Base-by-base conservation (phyloP, 2,888 invertebrate genomes). In the Cheilosia vulpina region DNA sequence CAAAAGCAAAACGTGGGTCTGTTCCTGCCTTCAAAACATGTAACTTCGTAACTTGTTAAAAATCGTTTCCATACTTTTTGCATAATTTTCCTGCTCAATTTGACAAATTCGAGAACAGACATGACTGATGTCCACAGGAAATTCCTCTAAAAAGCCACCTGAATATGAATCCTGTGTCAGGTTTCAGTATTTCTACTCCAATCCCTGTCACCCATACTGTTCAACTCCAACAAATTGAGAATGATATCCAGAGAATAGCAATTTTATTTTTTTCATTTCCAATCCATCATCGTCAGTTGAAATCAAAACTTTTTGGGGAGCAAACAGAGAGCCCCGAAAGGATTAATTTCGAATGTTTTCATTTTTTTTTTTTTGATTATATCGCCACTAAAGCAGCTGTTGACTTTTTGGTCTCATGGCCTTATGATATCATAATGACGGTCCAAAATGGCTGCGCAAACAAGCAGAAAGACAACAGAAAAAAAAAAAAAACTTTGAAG, bases 371-470 rank as follows among this genome's bases (percentile, higher is more conserved):
- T 43, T 31, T 0, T 21, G 53, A 34, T 24, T 24, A 38, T 41
- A 24, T 41, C 45, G n/a, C 41, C 55, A 65, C 55, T 57, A 75
- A 71, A 55, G 66, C 82, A 83, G 72, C 78, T 83, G 81, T 81
- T 83, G 82, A 66, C 82, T 83, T 78, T 82, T 72, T 72, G 82
- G 55, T 72, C 78, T 55, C 82, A 83, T 55, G 72, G 71, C 72
- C 82, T 73, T 43, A 83, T 83, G 78, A 83, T 72, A 78, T 78
- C 78, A 83, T 83, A 72, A 72, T 72, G 78, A 83, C 78, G 78
- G 82, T 68, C 82, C 78, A 43, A 65, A 83, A 78, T 71, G 77
- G 71, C 82, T 71, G 17, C 27, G 57, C 34, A 9, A 58, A 34
- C 82, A 60, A 71, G 41, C 50, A 65, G 63, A 71, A 65, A 71